Base-by-base conservation (phyloP, 2,888 invertebrate species). In the Tineola bisselliella region DNA sequence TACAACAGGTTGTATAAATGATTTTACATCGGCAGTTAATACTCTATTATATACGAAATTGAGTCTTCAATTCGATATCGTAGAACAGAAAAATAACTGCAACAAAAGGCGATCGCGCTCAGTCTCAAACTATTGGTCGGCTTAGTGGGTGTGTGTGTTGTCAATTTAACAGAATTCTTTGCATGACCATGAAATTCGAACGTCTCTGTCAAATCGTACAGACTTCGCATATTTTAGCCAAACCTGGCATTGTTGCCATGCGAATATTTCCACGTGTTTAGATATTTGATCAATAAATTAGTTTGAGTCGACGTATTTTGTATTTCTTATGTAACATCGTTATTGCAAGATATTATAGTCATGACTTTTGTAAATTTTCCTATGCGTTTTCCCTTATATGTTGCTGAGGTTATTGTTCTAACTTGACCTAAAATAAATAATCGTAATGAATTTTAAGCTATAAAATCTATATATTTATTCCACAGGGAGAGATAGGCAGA, bases 121-220 rank as follows among this genome's bases (percentile, higher is more conserved):
- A 10, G 54, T 25, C 19, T 8, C 13, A 18, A 25, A n/a, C 54
- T 54, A 54, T 54, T 54, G 54, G 54, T 25, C n/a, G 25, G 18
- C 18, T n/a, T n/a, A 11, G 54, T 54, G 54, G 54, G 54, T 54
- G 54, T 52, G 54, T 52, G 52, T 25, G 54, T 54, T n/a, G 54
- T 12, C 5, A 25, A 54, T 25, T 54, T 52, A 13, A 4, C n/a
- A 12, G 13, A 43, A 48, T 17, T 48, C 13, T 17, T 48, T 13
- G 2, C 48, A 48, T 54, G 54, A 54, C 54, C 19, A 12, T 54
- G 25, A 54, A 54, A 25, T 25, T 3, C 54, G 25, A 54, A 25
- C 25, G 54, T 17, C 25, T 18, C 12, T 54, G 54, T 54, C 25
- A 17, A 18, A 54, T 25, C 25, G n/a, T n/a, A n/a, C n/a, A n/a